Evolutionary conservation across 2,888 invertebrate species (phyloP).

Genomic region (Megamerina dolium): DNA sequence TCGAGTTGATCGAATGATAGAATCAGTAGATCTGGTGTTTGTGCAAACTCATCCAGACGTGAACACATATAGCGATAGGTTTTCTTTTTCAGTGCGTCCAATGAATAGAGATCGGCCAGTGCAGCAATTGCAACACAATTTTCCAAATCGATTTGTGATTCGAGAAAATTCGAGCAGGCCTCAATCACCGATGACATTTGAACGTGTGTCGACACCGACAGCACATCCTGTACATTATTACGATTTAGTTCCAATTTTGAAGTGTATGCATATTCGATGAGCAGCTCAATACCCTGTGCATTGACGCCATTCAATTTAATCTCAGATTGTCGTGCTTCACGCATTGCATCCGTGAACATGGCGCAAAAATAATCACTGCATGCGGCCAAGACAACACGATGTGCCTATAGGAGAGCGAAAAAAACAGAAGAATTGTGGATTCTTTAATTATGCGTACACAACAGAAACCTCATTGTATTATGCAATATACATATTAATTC

Average conservation of each 20-base stretch:
- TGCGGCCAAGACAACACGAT: slow-evolving; percentile 64
- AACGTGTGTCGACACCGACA: slow-evolving; percentile 64
- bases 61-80: slow-evolving; percentile 63
- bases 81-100: slow-evolving; percentile 55
- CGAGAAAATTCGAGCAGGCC: slow-evolving; percentile 61
- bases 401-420: slow-evolving; percentile 50
- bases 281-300: slow-evolving; percentile 58
- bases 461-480: no score
- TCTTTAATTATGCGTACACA: no score
- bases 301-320: slow-evolving; percentile 62
- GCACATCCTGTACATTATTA: slow-evolving; percentile 61
- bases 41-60: slow-evolving; percentile 57
- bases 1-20: slow-evolving; percentile 58
- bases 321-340: slow-evolving; percentile 60
- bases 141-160: slow-evolving; percentile 61
- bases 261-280: slow-evolving; percentile 66
- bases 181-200: slow-evolving; percentile 60
- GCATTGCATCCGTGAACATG: slow-evolving; percentile 67
- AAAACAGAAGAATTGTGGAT: slow-evolving; percentile 15
- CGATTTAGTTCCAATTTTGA: slow-evolving; percentile 52
- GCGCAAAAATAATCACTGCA: slow-evolving; percentile 70
- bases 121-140: slow-evolving; percentile 68
- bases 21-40: slow-evolving; percentile 56
- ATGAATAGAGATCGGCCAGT: slow-evolving; percentile 63
- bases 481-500: no score